Base-by-base conservation (phyloP, 1,140 invertebrate species). In the Maconellicoccus hirsutus region DNA sequence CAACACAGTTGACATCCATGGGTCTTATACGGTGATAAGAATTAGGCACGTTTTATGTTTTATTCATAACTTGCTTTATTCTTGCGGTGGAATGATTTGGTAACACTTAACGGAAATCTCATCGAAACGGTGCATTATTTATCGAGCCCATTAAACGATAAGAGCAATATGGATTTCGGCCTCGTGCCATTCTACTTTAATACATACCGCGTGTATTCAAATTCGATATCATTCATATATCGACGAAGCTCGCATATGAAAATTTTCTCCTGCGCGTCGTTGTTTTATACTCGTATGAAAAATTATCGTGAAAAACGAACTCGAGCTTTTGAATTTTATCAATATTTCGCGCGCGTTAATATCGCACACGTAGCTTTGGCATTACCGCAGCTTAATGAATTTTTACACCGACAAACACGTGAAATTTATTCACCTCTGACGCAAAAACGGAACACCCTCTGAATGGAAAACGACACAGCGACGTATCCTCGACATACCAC, bases 71-170 rank as follows among this genome's bases (percentile, higher is more conserved):
- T 52, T 16, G n/a, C 6, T 6, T 16, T 52, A 52, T 52, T 52
- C 42, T 52, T 16, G 42, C 42, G 42, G 42, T 19, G 16, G 42
- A 52, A 19, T 52, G 42, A 52, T 52, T 52, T 52, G 42, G 42
- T 52, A 52, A 52, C 42, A 52, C 42, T 52, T 52, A 52, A 52
- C 42, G 42, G 42, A 52, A 52, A 52, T 52, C n/a, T 52, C 42
- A 52, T 52, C 42, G 42, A 16, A 52, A 52, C 42, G 12, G 42
- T 16, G 42, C 10, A 52, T 52, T 52, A 52, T 52, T 52, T 52
- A 52, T 52, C n/a, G 42, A 52, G n/a, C 10, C n/a, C 42, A 52
- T 52, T 16, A 19, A 52, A 52, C 42, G 42, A 52, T 14, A 52
- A 52, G n/a, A 16, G 42, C 42, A 52, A 52, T 52, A 52, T 52